A percentile compares a stretch with the other conserved stretches of the same genome.
Conservation (phyloP, 1,140 invertebrate species). For the Caerostris darwini region DNA sequence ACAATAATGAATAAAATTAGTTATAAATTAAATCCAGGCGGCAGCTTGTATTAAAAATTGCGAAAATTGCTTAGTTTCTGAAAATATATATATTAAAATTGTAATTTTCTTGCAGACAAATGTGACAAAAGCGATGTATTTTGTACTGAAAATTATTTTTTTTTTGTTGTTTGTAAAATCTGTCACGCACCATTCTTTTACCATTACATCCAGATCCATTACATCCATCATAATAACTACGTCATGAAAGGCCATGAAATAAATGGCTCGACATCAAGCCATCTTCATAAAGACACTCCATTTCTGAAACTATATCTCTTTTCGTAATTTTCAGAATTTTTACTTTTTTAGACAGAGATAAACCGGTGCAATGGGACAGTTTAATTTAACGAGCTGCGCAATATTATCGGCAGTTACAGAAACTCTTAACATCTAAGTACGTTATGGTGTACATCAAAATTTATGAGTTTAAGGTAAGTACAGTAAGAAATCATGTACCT, state of each 20-base stretch:
- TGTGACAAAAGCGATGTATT: too few species aligned
- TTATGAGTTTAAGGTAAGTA: background rate
- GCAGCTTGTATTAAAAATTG: too few species aligned
- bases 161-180: background rate
- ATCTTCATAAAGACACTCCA: conserved; percentile 35
- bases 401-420: background rate
- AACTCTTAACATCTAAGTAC: background rate
- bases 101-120: too few species aligned
- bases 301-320: conserved; percentile 25
- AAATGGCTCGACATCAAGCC: conserved; percentile 8
- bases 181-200: background rate
- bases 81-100: too few species aligned
- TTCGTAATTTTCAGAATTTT: background rate
- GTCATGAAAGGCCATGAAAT: conserved; percentile 46
- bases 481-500: background rate
- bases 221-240: background rate
- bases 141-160: too few species aligned
- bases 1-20: too few species aligned
- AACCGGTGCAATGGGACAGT: background rate
- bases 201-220: background rate
- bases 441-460: background rate
- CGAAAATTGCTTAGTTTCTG: too few species aligned
- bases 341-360: background rate
- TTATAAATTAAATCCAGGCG: too few species aligned
- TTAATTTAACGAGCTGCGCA: conserved; percentile 10